These are phyloP conservation scores for Amblyteles armatorius DNA, from an alignment of 2,888 invertebrate genomes.

Conservation along the genomic window DNA sequence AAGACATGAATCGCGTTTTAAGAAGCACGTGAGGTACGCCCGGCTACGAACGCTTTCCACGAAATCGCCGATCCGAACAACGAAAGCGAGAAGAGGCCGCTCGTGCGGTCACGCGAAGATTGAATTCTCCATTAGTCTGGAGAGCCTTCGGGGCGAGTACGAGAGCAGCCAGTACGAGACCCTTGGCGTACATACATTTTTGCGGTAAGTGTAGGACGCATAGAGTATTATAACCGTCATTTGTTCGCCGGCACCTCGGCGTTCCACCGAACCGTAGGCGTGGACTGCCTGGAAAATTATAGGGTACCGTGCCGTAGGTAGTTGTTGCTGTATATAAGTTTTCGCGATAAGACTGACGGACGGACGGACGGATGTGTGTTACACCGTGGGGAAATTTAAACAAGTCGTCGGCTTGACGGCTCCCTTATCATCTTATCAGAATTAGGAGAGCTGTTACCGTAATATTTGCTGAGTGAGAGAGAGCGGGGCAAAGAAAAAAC, in stretches of 20 bases:
- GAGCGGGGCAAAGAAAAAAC: neutral
- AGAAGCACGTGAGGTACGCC: neutral
- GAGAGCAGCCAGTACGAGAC: slow-evolving; percentile 1
- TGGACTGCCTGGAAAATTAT: slow-evolving; percentile 8
- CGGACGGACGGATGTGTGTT: neutral
- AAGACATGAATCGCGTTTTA: slow-evolving; percentile 16
- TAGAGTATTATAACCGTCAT: slow-evolving; percentile 23
- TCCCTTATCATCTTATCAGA: slow-evolving; percentile 12
- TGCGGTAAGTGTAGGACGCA: slow-evolving; percentile 13
- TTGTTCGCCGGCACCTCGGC: slow-evolving; percentile 20
- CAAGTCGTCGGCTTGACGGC: slow-evolving; percentile 12
- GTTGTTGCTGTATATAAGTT: neutral
- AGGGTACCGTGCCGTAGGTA: slow-evolving; percentile 13
- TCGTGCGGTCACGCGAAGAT: slow-evolving; percentile 31
- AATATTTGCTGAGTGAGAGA: neutral
- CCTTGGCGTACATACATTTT: slow-evolving; percentile 13
- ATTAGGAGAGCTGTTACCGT: slow-evolving; percentile 13
- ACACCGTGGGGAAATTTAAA: slow-evolving; percentile 6
- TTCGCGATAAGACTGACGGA: slow-evolving; percentile 15
- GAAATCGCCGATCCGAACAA: slow-evolving; percentile 1
- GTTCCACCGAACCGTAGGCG: slow-evolving; percentile 11
- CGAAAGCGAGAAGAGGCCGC: slow-evolving; percentile 17
- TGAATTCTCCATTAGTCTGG: slow-evolving; percentile 25
- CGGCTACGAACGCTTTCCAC: slow-evolving; percentile 15
- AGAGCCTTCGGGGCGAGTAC: slow-evolving; percentile 6